Percentiles rank a stretch among this genome's conserved stretches.
These are phyloP conservation scores for Drosophila guanche DNA, from an alignment of 1,140 invertebrate species.

Conservation along the genomic window DNA sequence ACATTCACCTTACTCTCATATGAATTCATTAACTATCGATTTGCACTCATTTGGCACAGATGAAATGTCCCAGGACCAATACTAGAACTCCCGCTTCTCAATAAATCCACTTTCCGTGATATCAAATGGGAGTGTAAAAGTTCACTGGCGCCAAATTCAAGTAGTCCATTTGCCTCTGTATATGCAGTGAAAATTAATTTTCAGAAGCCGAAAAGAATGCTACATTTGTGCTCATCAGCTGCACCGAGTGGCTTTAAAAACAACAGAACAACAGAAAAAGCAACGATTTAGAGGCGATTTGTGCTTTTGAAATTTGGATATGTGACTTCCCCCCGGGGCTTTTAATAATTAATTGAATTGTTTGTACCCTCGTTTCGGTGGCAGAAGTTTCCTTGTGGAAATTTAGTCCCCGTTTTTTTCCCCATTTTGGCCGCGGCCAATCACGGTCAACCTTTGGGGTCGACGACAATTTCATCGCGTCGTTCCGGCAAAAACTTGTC, in stretches of 20 bases:
- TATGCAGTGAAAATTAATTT: too few relatives aligned
- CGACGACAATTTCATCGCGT: slow-evolving; percentile 33
- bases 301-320: slow-evolving; percentile 8
- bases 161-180: too few relatives aligned
- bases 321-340: slow-evolving; percentile 10
- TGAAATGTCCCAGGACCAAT: too few relatives aligned
- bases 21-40: neutral
- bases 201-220: slow-evolving; percentile 11
- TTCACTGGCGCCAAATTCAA: too few relatives aligned
- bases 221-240: slow-evolving; percentile 5
- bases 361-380: slow-evolving; percentile 5
- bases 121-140: too few relatives aligned
- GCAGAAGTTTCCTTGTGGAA: too few relatives aligned
- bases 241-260: slow-evolving; percentile 8
- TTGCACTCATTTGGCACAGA: slow-evolving; percentile 2
- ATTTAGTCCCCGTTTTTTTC: too few relatives aligned
- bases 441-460: slow-evolving; percentile 8
- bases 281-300: slow-evolving; percentile 16
- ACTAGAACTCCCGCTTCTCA: too few relatives aligned
- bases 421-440: too few relatives aligned
- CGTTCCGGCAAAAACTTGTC: slow-evolving; percentile 39
- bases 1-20: too few relatives aligned
- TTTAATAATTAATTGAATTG: slow-evolving; percentile 41
- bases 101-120: too few relatives aligned
- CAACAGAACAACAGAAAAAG: too few relatives aligned